Percentiles rank a stretch among this genome's conserved stretches.
These are phyloP conservation scores for Trinectes maculatus DNA, from an alignment of 2,113 vertebrate species.

Conservation along the genomic window DNA sequence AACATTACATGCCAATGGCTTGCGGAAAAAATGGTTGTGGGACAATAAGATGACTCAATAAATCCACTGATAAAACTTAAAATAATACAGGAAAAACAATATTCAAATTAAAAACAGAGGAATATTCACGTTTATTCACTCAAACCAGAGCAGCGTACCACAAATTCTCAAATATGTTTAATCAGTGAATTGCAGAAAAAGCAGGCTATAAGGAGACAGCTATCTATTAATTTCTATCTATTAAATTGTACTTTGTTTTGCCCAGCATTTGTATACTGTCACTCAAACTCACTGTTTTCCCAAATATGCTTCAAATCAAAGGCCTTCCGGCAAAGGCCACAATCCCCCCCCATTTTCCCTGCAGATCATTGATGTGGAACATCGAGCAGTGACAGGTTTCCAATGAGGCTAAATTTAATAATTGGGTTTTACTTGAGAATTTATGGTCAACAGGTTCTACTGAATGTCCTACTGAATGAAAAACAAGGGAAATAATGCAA, in stretches of 20 bases:
- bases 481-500: slow-evolving; percentile 11
- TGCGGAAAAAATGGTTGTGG: slow-evolving; percentile 5
- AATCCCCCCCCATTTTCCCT: not conserved
- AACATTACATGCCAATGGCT: slow-evolving; percentile 28
- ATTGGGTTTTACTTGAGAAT: slow-evolving; percentile 48
- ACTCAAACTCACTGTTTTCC: slow-evolving; percentile 3
- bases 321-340: not conserved
- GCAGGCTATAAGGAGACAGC: too few relatives aligned
- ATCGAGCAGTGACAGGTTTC: not conserved
- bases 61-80: slow-evolving; percentile 29
- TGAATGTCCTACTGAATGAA: slow-evolving; percentile 10
- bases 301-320: slow-evolving; percentile 6
- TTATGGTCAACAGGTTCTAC: slow-evolving; percentile 17
- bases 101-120: slow-evolving; percentile 10
- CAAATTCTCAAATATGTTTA: slow-evolving; percentile 50
- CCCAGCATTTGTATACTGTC: not conserved
- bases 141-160: slow-evolving; percentile 4
- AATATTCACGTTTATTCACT: slow-evolving; percentile 25
- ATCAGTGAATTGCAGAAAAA: not conserved
- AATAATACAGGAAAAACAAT: slow-evolving; percentile 29
- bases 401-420: not conserved
- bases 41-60: slow-evolving; percentile 9
- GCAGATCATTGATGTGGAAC: slow-evolving; percentile 5
- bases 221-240: too few relatives aligned
- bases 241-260: too few relatives aligned